Percentiles rank a stretch among this genome's conserved stretches.
Conservation (phyloP, 2,113 vertebrate genomes). For the Polypterus bichir region DNA sequence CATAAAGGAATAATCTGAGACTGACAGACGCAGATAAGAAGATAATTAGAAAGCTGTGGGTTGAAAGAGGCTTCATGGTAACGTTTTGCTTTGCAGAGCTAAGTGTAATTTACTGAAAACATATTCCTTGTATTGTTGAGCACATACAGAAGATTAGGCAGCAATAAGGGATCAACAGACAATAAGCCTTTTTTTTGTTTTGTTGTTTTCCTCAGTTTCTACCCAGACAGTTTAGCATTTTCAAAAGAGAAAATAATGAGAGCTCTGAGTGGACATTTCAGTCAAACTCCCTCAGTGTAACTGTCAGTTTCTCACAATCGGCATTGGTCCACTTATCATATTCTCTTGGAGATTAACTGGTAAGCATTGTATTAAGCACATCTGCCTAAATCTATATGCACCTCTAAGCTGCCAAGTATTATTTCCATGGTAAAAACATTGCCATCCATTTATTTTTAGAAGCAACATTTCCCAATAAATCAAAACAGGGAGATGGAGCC, state of each 20-base stretch:
- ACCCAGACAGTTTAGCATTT: slow-evolving; percentile 1
- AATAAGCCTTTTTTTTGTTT: background rate
- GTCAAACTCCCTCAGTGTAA: background rate
- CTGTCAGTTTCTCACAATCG: background rate
- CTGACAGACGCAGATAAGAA: slow-evolving; percentile 2
- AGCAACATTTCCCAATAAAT: too few species aligned
- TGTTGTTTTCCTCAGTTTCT: background rate
- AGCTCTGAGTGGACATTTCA: background rate
- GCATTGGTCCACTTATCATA: background rate
- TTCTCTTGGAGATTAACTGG: too few species aligned
- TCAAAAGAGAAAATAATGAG: background rate
- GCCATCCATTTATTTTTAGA: too few species aligned
- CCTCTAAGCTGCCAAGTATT: too few species aligned
- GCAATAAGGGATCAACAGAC: slow-evolving; percentile 3
- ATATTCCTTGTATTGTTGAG: background rate
- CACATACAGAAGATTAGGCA: background rate
- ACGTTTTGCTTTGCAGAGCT: background rate
- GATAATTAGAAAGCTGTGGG: slow-evolving; percentile 7
- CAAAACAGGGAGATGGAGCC: too few species aligned
- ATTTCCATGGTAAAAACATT: too few species aligned
- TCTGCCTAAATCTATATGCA: too few species aligned
- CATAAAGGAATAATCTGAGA: slow-evolving; percentile 3
- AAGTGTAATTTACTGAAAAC: slow-evolving; percentile 2
- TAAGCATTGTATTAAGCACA: too few species aligned
- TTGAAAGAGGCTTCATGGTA: slow-evolving; percentile 3